Base-by-base conservation (phyloP, 2,797 vertebrate species). In the Vireo griseus region DNA sequence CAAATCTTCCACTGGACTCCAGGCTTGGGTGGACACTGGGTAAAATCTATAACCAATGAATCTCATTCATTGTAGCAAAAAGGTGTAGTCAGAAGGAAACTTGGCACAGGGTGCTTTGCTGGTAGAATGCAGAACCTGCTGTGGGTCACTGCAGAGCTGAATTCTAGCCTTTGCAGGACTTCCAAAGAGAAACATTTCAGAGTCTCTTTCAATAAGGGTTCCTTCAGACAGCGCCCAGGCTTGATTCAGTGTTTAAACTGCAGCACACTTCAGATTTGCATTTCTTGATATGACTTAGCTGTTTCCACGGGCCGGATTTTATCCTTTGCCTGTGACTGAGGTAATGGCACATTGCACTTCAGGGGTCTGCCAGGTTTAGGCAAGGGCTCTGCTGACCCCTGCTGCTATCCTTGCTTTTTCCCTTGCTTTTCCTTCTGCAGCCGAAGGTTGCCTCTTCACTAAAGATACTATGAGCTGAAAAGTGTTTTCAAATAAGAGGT, bases 381-480 rank as follows among this genome's bases (percentile, higher is more conserved):
- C 72, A 73, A 78, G 95, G 82, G 76, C 86, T 95, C 87, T 94
- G 86, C 95, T 95, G 87, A 94, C 94, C 89, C 89, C 89, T 96
- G 88, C 90, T 93, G 87, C 92, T 91, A 6, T 86, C 40, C 40
- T n/a, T 40, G 71, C 67, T 90, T 87, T 68, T 80, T 88, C 47
- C 75, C 6, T 57, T 44, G 37, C 76, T 84, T 81, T 89, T 83
- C 33, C n/a, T 92, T 37, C 67, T 62, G 69, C 45, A 42, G 47
- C 71, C 2, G 0, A 65, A 74, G 54, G 40, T 63, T 90, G 47
- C 77, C 39, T 71, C 65, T 86, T 79, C 77, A 42, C 63, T 59
- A 59, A 47, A 82, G 40, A 31, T 45, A 26, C 1, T 26, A 4
- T 9, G 7, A 42, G 81, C 45, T 52, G 61, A 72, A 66, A 94